Base-by-base conservation (phyloP, 1,140 invertebrate species). In the Drosophila ohnishii region DNA sequence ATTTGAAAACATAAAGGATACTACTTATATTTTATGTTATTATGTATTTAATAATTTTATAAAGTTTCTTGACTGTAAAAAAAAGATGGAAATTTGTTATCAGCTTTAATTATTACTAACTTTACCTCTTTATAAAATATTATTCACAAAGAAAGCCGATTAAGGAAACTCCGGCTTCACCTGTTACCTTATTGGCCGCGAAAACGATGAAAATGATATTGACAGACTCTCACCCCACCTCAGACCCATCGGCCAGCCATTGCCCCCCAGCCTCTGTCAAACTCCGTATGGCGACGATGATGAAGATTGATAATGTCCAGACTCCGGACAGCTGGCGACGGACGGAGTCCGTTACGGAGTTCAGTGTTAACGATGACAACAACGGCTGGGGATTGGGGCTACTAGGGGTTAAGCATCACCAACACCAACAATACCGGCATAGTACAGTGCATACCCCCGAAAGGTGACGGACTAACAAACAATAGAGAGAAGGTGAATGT, bases 281-380 rank as follows among this genome's bases (percentile, higher is more conserved):
- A 22, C 25, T 69, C 64, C 50, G 30, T 35, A 44, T 71, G 28
- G 35, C 69, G 51, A 59, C n/a, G 62, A 47, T 72, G 69, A 72
- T 72, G 69, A 72, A 71, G 69, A 72, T 72, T 72, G 69, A 72
- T 72, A 72, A 71, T 72, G 69, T 59, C 66, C 51, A 51, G 64
- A 58, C 40, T 59, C 66, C 51, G 64, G 50, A 58, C 40, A 58
- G 42, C 40, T 32, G 61, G 37, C 22, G 22, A 45, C 37, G 56
- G 56, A 28, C 37, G 2, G 44, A 63, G 14, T 40, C 16, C 64
- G 45, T 30, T 25, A 32, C 32, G 13, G 65, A 66, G 53, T 34
- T 71, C 51, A 55, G 66, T 72, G 69, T 55, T 71, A 72, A 72
- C 69, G 66, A 71, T 71, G 67, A 59, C 65, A 45, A 71, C 67